Percentiles rank a stretch among this genome's conserved stretches.
phyloP scores from a whole-genome alignment of 2,797 vertebrate species.

The Cynopterus sphinx region DNA sequence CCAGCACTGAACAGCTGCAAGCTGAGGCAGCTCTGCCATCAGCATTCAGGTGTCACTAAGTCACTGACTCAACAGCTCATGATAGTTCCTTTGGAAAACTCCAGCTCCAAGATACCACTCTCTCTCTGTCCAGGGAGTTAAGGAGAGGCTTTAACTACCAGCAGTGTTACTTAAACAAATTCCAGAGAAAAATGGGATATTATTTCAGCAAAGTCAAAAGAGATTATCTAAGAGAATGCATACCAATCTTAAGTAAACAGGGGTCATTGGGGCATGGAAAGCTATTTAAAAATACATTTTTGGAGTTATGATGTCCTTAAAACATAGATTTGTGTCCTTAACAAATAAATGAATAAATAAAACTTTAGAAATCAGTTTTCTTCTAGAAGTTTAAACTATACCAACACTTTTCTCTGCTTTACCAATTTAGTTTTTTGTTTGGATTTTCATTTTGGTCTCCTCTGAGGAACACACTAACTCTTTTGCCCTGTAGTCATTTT shows the following conservation, averaged over 20 bases:
- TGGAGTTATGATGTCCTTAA: not conserved
- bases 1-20: not conserved
- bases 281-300: not conserved
- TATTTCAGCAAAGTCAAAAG: slow-evolving; percentile 30
- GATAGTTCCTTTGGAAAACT: slow-evolving; percentile 57
- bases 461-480: not conserved
- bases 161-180: slow-evolving; percentile 35
- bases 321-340: not conserved
- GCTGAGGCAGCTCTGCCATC: not conserved
- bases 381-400: not conserved
- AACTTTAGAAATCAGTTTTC: not conserved
- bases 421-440: not conserved
- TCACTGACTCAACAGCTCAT: slow-evolving; percentile 45
- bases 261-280: not conserved
- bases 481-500: not conserved
- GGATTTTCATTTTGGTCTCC: not conserved
- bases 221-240: not conserved
- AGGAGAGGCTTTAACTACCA: not conserved
- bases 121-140: not conserved
- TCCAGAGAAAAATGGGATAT: not conserved
- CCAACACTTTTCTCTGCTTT: not conserved
- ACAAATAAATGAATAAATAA: not conserved
- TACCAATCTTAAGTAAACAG: not conserved
- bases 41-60: slow-evolving; percentile 36
- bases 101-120: not conserved